phyloP scores from a whole-genome alignment of 2,888 invertebrate species.

The Clusia tigrina region DNA sequence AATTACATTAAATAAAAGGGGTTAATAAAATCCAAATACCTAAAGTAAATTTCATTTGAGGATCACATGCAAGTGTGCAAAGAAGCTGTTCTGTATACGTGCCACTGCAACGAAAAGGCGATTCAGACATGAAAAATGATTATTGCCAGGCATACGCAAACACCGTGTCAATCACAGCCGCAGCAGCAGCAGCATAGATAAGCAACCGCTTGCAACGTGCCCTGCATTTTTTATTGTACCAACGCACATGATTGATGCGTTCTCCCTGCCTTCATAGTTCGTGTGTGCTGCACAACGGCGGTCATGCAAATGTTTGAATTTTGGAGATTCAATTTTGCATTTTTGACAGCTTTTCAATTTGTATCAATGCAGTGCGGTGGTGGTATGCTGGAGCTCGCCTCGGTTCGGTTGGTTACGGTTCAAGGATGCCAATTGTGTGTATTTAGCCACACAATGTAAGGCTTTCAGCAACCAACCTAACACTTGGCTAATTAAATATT shows the following conservation, averaged over 20 bases:
- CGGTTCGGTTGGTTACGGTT: background rate
- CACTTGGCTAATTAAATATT: slow-evolving; percentile 11
- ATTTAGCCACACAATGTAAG: no score
- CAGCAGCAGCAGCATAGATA: background rate
- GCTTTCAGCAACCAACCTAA: no score
- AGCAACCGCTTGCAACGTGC: background rate
- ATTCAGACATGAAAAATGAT: background rate
- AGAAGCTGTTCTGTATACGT: no score
- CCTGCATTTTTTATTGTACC: background rate
- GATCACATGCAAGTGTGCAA: no score
- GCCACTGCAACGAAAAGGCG: background rate
- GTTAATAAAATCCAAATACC: background rate
- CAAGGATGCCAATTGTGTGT: no score
- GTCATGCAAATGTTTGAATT: background rate
- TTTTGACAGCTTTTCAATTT: background rate
- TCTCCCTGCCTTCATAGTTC: background rate
- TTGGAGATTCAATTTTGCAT: background rate
- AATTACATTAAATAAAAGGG: background rate
- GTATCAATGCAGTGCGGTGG: background rate
- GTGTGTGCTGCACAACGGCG: no score
- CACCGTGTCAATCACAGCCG: background rate
- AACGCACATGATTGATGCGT: background rate
- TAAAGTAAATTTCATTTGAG: background rate
- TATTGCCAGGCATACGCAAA: background rate
- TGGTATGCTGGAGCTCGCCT: no score